Evolutionary conservation across 1,140 invertebrate species (phyloP).

Genomic region (Lepidostoma basale): DNA sequence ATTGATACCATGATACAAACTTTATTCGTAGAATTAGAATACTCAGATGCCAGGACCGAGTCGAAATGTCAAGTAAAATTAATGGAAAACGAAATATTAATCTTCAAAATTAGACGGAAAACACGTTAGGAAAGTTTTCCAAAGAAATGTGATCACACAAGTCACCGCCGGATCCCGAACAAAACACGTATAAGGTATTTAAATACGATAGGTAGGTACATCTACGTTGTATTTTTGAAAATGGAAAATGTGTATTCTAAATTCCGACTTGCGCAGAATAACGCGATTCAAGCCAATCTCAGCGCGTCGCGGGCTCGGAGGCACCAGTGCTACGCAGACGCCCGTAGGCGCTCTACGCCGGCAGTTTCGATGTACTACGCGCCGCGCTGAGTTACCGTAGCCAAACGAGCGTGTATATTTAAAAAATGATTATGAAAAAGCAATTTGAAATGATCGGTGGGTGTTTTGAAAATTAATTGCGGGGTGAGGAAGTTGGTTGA

Average conservation of each 20-base stretch:
- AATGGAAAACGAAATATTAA: too few relatives aligned
- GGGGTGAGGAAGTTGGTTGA: background rate
- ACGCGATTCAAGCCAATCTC: constrained; percentile 20
- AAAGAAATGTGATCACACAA: too few relatives aligned
- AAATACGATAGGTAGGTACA: constrained; percentile 8
- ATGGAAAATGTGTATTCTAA: background rate
- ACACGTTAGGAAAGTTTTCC: too few relatives aligned
- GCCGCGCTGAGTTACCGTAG: background rate
- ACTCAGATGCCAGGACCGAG: too few relatives aligned
- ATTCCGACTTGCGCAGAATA: constrained; percentile 26
- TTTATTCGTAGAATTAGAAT: too few relatives aligned
- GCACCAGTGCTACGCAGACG: constrained; percentile 31
- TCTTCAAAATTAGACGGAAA: too few relatives aligned
- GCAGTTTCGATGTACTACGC: background rate
- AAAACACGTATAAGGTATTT: constrained; percentile 16
- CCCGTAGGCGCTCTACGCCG: constrained; percentile 28
- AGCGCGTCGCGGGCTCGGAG: background rate
- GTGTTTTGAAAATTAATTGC: background rate
- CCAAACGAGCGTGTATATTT: background rate
- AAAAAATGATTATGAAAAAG: background rate
- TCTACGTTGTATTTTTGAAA: constrained; percentile 13
- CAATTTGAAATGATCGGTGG: background rate
- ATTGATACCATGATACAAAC: too few relatives aligned
- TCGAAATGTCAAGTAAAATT: too few relatives aligned
- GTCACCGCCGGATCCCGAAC: background rate